Percentiles rank a stretch among this genome's conserved stretches.
Evolutionary conservation across 2,797 vertebrate species (phyloP).

Genomic region (Myoxocephalus aenaeus): DNA sequence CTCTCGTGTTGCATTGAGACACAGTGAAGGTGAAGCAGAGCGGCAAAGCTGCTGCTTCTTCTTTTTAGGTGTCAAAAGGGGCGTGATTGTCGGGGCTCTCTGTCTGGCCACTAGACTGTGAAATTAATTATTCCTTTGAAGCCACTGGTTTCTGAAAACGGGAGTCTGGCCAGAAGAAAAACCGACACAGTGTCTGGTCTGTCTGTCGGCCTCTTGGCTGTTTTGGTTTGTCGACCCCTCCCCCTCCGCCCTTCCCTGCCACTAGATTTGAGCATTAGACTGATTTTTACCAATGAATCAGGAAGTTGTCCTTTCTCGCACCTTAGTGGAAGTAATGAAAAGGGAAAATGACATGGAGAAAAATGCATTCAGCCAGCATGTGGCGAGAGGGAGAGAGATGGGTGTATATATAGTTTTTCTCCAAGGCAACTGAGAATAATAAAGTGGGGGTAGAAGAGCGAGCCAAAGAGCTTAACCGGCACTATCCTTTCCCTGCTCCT

Average conservation of each 20-base stretch:
- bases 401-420: constrained; percentile 67
- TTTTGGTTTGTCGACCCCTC: constrained; percentile 53
- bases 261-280: constrained; percentile 31
- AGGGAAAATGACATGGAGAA: constrained; percentile 33
- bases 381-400: constrained; percentile 6
- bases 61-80: constrained; percentile 58
- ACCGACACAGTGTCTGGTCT: constrained; percentile 53
- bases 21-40: constrained; percentile 19
- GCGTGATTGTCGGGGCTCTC: constrained; percentile 38
- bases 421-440: constrained; percentile 74
- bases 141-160: constrained; percentile 67
- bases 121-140: constrained; percentile 80
- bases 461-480: constrained; percentile 63
- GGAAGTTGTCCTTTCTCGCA: constrained; percentile 49
- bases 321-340: constrained; percentile 51
- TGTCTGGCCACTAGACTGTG: constrained; percentile 75
- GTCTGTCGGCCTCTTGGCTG: constrained; percentile 36
- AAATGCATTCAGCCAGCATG: constrained; percentile 41
- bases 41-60: constrained; percentile 28
- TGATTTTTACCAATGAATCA: constrained; percentile 49
- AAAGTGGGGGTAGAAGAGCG: constrained; percentile 49
- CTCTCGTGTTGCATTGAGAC: constrained; percentile 1
- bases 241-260: constrained; percentile 23
- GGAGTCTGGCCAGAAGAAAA: constrained; percentile 67
- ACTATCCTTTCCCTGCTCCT: constrained; percentile 34